Evolutionary conservation across 2,888 invertebrate genomes (phyloP).

Genomic region (Xanthorhoe spadicearia): DNA sequence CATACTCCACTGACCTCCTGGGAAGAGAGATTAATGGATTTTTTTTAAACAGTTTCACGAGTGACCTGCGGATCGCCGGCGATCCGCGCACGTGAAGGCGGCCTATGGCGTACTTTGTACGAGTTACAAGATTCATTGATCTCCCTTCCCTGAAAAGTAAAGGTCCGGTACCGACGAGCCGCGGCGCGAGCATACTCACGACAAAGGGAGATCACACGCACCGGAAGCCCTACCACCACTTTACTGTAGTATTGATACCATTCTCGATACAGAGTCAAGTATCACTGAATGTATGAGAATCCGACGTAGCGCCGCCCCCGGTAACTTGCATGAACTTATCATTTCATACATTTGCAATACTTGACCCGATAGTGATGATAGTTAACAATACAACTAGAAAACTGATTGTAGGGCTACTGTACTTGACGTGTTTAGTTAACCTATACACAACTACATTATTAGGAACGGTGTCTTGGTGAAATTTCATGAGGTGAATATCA

Average conservation of each 20-base stretch:
- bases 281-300: no score
- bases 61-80: conserved; percentile 3
- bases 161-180: conserved; percentile 11
- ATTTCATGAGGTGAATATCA: not conserved
- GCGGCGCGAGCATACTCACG: conserved; percentile 13
- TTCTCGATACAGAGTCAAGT: no score
- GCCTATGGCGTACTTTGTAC: conserved; percentile 9
- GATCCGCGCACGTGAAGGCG: conserved; percentile 17
- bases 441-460: not conserved
- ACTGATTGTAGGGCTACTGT: no score
- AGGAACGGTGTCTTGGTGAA: not conserved
- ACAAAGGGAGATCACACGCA: conserved; percentile 32
- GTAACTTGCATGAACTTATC: no score
- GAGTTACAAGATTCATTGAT: conserved; percentile 68
- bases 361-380: no score
- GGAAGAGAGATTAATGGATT: conserved; percentile 86
- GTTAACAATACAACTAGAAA: no score
- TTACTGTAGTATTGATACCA: no score
- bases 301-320: no score
- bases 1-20: conserved; percentile 94
- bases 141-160: conserved; percentile 83
- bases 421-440: not conserved
- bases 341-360: no score
- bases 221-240: no score
- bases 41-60: conserved; percentile 45